Conservation (phyloP, 2,797 vertebrate species). For the Molossus molossus region DNA sequence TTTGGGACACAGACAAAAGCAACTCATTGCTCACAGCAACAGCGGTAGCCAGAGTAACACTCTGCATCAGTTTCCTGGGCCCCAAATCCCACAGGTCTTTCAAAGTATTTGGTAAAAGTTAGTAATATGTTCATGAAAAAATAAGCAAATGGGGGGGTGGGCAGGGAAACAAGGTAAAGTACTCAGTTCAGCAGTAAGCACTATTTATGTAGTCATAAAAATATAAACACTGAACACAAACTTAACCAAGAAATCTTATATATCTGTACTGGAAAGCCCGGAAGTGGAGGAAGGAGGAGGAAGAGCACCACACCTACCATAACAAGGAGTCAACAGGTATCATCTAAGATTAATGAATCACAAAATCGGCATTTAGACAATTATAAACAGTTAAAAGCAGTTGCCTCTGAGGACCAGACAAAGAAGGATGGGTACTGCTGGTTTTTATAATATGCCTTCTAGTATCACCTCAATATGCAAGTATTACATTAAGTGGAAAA, state of each 20-base stretch:
- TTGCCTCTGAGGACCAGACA: neutral
- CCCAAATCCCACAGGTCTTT: constrained; percentile 1
- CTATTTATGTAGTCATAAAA: neutral
- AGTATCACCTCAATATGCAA: neutral
- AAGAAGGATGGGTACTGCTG: neutral
- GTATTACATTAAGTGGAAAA: constrained; percentile 43
- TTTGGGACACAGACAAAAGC: neutral
- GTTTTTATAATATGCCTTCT: neutral
- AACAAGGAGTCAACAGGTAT: neutral
- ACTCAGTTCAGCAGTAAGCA: neutral
- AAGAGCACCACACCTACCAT: neutral
- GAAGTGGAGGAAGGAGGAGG: neutral
- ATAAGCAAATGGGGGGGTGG: neutral
- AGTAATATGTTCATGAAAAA: neutral
- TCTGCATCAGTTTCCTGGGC: neutral
- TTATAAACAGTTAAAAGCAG: neutral
- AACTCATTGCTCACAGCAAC: neutral
- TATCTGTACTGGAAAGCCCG: neutral
- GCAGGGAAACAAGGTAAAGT: neutral
- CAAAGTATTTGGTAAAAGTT: constrained; percentile 21
- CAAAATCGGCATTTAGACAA: neutral
- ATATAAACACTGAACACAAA: neutral
- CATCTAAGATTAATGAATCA: neutral
- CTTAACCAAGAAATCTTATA: neutral
- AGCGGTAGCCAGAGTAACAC: neutral